These are phyloP conservation scores for Colletes latitarsis DNA, from an alignment of 1,140 invertebrate genomes.

Conservation along the genomic window DNA sequence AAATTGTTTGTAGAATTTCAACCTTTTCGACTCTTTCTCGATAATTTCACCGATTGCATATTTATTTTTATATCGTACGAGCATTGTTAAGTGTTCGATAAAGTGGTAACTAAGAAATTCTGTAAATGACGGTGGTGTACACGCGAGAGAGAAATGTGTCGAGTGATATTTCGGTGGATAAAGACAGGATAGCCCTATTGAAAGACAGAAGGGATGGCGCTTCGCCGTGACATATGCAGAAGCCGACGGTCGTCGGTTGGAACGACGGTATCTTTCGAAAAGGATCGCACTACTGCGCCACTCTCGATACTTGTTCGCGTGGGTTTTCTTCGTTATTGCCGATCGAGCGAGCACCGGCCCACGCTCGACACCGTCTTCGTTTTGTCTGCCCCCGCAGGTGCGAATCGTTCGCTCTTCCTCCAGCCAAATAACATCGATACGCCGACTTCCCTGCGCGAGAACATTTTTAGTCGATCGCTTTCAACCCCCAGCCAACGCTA, in stretches of 20 bases:
- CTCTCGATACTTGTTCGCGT: constrained; percentile 44
- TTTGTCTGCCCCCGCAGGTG: constrained; percentile 56
- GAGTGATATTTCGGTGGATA: not conserved
- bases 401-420: constrained; percentile 9
- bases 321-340: constrained; percentile 63
- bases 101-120: too few species aligned
- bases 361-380: constrained; percentile 33
- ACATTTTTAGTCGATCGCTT: not conserved
- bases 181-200: not conserved
- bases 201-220: constrained; percentile 32
- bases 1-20: too few species aligned
- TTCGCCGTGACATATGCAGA: not conserved
- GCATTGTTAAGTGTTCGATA: too few species aligned
- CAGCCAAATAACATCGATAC: too few species aligned
- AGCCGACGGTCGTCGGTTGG: constrained; percentile 39
- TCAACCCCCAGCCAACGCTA: not conserved
- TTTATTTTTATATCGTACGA: too few species aligned
- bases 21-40: too few species aligned
- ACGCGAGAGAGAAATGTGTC: too few species aligned
- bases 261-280: constrained; percentile 50
- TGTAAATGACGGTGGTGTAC: too few species aligned
- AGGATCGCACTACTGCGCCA: constrained; percentile 57
- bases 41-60: too few species aligned
- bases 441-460: not conserved
- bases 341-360: constrained; percentile 49